Evolutionary conservation across 2,113 vertebrate genomes (phyloP).

Genomic region (Oenanthe oenanthe): DNA sequence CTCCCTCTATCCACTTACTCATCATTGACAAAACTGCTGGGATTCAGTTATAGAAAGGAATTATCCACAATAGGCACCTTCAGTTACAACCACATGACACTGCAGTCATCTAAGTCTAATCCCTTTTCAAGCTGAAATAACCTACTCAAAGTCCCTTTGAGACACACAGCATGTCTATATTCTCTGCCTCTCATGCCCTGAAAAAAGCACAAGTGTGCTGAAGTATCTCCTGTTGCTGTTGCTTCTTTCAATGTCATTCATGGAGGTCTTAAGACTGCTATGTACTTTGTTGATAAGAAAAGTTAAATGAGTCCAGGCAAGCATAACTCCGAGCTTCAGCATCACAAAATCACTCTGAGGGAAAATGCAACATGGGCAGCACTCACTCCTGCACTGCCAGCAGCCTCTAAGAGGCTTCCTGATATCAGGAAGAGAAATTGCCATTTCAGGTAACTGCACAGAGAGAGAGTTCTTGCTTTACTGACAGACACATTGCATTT

Average conservation of each 20-base stretch:
- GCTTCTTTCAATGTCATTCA: background rate
- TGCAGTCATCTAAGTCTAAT: conserved; percentile 65
- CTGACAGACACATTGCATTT: accelerated
- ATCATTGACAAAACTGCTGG: conserved; percentile 41
- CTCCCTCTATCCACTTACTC: conserved; percentile 41
- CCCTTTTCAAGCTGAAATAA: conserved; percentile 72
- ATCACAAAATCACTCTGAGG: background rate
- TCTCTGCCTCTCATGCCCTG: conserved; percentile 22
- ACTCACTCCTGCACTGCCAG: background rate
- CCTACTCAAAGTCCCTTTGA: conserved; percentile 60
- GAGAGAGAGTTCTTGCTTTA: background rate
- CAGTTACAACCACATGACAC: conserved; percentile 60
- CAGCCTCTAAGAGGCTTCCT: background rate
- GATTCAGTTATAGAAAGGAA: conserved; percentile 62
- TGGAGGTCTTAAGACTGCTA: background rate
- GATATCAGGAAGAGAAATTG: background rate
- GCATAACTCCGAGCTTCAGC: background rate
- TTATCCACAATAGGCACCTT: conserved; percentile 66
- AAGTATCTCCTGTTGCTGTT: conserved; percentile 15
- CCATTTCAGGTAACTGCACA: background rate
- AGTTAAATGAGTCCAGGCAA: background rate
- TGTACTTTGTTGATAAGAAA: background rate
- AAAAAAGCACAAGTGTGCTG: conserved; percentile 37
- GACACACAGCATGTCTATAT: conserved; percentile 44
- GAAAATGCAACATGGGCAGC: background rate